Evolutionary conservation across 92 coral and sea anemone genomes (phyloP).

Genomic region (Porites rus): DNA sequence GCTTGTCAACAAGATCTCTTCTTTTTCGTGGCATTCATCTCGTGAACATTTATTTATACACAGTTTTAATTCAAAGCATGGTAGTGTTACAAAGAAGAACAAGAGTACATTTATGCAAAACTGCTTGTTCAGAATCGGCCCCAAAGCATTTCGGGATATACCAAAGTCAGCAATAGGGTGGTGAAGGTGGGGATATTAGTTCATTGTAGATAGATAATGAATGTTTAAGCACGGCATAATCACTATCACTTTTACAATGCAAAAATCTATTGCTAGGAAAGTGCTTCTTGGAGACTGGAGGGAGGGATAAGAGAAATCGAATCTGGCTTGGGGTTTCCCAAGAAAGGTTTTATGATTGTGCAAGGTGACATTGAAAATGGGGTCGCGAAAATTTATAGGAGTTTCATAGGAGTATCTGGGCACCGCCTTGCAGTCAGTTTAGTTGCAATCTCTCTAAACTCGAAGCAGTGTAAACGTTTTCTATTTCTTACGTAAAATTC

Average conservation of each 20-base stretch:
- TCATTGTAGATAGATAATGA: background rate
- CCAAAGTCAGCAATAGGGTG: background rate
- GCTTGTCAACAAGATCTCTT: constrained; percentile 16
- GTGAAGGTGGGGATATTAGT: background rate
- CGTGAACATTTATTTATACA: constrained; percentile 6
- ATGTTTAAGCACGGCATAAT: background rate
- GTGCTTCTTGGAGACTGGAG: background rate
- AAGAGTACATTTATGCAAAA: background rate
- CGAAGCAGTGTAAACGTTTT: background rate
- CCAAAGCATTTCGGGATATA: background rate
- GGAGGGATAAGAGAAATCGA: too few species aligned
- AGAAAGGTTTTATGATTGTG: too few species aligned
- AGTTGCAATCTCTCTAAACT: background rate
- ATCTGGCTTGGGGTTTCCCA: too few species aligned
- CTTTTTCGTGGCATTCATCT: background rate
- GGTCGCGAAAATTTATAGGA: background rate
- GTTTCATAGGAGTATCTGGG: background rate
- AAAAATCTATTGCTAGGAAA: background rate
- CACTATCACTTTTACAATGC: background rate
- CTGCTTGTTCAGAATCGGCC: background rate
- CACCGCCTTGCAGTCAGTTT: background rate
- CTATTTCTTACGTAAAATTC: constrained; percentile 31
- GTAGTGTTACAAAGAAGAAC: background rate
- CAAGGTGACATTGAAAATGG: background rate
- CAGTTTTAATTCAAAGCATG: constrained; percentile 2